These are phyloP conservation scores for Epistrophe grossulariae DNA, from an alignment of 2,888 invertebrate genomes.

Conservation along the genomic window DNA sequence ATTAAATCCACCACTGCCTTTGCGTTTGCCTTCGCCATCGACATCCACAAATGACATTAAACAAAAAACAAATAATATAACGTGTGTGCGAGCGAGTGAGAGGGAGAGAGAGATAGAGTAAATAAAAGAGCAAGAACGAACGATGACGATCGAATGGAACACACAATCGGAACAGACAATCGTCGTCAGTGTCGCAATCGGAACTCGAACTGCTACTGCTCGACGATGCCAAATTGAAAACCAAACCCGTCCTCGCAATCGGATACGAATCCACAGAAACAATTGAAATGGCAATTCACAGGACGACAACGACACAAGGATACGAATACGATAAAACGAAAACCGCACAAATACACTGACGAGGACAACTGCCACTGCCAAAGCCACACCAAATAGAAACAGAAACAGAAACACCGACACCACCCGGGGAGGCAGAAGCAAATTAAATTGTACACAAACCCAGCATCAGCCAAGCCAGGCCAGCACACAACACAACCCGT, in stretches of 20 bases:
- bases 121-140: constrained; percentile 31
- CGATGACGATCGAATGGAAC: constrained; percentile 30
- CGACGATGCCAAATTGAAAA: constrained; percentile 69
- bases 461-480: neutral
- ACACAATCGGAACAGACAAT: constrained; percentile 72
- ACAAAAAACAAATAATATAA: constrained; percentile 17
- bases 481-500: constrained; percentile 7
- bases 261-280: constrained; percentile 60
- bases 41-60: constrained; percentile 65
- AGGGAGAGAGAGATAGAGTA: constrained; percentile 20
- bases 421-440: constrained; percentile 47
- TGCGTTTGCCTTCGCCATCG: constrained; percentile 23
- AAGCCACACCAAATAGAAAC: constrained; percentile 1
- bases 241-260: constrained; percentile 48
- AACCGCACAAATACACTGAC: constrained; percentile 43
- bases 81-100: constrained; percentile 6
- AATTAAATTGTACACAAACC: constrained; percentile 57
- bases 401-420: constrained; percentile 23
- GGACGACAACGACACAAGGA: constrained; percentile 41
- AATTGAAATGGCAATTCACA: constrained; percentile 71
- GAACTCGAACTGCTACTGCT: constrained; percentile 71
- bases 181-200: constrained; percentile 73
- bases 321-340: constrained; percentile 21
- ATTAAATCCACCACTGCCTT: constrained; percentile 74
- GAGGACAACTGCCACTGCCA: constrained; percentile 25